Conservation (phyloP, 2,797 vertebrate species). For the Spizella passerina region DNA sequence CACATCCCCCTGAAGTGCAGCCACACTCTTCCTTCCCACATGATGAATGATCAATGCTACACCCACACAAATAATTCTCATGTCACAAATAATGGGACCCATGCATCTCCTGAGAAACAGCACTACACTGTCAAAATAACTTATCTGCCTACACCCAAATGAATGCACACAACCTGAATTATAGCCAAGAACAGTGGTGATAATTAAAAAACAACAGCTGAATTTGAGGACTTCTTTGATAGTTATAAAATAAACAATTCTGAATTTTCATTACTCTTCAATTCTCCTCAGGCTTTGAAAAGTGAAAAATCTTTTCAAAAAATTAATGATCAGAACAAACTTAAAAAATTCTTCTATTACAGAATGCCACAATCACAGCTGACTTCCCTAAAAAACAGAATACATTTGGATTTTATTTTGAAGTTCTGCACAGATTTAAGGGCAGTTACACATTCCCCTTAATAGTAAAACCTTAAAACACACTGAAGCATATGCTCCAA, state of each 20-base stretch:
- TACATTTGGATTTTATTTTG: neutral
- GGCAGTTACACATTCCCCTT: neutral
- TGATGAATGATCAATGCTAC: neutral
- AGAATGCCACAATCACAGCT: neutral
- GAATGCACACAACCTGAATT: conserved; percentile 2
- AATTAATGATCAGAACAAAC: neutral
- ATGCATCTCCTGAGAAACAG: neutral
- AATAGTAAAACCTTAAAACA: neutral
- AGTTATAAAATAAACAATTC: neutral
- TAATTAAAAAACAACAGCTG: neutral
- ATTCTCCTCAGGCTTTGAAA: neutral
- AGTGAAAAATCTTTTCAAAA: neutral
- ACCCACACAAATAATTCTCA: neutral
- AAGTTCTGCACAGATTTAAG: neutral
- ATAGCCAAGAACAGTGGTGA: neutral
- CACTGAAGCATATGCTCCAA: neutral
- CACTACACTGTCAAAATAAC: conserved; percentile 21
- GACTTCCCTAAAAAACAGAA: neutral
- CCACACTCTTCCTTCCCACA: neutral
- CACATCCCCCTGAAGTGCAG: neutral
- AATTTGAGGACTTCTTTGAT: neutral
- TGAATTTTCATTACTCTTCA: neutral
- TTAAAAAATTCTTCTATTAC: neutral
- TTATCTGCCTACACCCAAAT: conserved; percentile 13
- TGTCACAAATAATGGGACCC: neutral